These are phyloP conservation scores for Nebria salina DNA, from an alignment of 2,888 invertebrate genomes.

Conservation along the genomic window DNA sequence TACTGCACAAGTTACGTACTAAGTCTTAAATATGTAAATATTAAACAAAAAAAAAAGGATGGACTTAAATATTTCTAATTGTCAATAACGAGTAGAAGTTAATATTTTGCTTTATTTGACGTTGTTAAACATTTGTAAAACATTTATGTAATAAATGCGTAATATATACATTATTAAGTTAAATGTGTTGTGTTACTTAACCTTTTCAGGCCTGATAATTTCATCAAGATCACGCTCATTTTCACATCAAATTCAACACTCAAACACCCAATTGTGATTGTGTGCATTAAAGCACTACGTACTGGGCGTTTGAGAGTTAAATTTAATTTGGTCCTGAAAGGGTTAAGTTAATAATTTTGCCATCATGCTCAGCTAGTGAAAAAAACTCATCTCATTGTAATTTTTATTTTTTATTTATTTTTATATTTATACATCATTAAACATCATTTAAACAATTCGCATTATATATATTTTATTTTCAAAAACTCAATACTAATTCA, in stretches of 20 bases:
- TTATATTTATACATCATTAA: slow-evolving; percentile 44
- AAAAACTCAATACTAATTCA: too few relatives aligned
- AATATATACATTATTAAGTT: slow-evolving; percentile 33
- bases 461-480: slow-evolving; percentile 11
- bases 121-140: slow-evolving; percentile 6
- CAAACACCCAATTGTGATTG: too few relatives aligned
- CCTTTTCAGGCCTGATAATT: slow-evolving; percentile 20
- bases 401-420: slow-evolving; percentile 36
- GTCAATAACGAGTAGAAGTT: neutral
- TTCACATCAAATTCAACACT: too few relatives aligned
- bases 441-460: slow-evolving; percentile 32
- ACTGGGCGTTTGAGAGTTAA: neutral
- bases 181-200: slow-evolving; percentile 25
- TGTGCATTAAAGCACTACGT: too few relatives aligned
- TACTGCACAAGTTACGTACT: slow-evolving; percentile 35
- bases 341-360: slow-evolving; percentile 13
- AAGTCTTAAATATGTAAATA: slow-evolving; percentile 16
- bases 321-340: neutral
- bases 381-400: slow-evolving; percentile 42
- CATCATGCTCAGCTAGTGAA: slow-evolving; percentile 39
- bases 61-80: neutral
- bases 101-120: neutral
- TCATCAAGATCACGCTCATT: too few relatives aligned
- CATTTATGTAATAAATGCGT: slow-evolving; percentile 32
- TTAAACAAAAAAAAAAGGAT: neutral